Percentiles rank a stretch among this genome's conserved stretches.
Evolutionary conservation across 1,140 invertebrate species (phyloP).

Genomic region (Chironomus striatipennis): DNA sequence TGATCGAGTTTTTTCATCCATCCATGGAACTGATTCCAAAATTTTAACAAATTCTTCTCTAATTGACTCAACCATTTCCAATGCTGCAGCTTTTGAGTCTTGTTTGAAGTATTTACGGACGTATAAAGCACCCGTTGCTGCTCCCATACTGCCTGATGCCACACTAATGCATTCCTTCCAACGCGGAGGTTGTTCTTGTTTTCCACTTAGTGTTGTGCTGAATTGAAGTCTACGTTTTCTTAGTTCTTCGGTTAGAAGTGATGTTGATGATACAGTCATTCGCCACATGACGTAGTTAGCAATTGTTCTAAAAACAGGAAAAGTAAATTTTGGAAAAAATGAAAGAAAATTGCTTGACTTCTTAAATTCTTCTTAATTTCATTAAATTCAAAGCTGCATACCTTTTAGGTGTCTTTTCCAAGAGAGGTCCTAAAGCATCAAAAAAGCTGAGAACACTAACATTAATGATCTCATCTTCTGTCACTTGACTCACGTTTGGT

Average conservation of each 20-base stretch:
- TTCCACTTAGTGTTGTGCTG: slow-evolving; percentile 46
- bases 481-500: slow-evolving; percentile 35
- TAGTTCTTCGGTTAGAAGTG: slow-evolving; percentile 48
- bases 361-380: too few species aligned
- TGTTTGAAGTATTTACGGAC: slow-evolving; percentile 48
- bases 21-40: slow-evolving; percentile 54
- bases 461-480: slow-evolving; percentile 45
- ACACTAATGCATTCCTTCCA: slow-evolving; percentile 51
- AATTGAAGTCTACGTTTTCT: slow-evolving; percentile 47
- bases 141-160: slow-evolving; percentile 44
- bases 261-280: slow-evolving; percentile 44
- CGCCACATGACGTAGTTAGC: slow-evolving; percentile 59
- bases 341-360: too few species aligned
- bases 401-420: slow-evolving; percentile 47
- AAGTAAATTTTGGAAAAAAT: too few species aligned
- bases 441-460: slow-evolving; percentile 53
- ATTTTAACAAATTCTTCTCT: slow-evolving; percentile 47
- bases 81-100: slow-evolving; percentile 45
- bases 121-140: slow-evolving; percentile 50
- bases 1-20: slow-evolving; percentile 52
- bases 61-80: slow-evolving; percentile 59
- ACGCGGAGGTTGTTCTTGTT: slow-evolving; percentile 44
- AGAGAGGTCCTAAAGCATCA: slow-evolving; percentile 44
- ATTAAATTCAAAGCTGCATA: slow-evolving; percentile 31
- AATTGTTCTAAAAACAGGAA: slow-evolving; percentile 42